These are phyloP conservation scores for Pachyuromys duprasi DNA, from an alignment of 2,797 vertebrate species.

Conservation along the genomic window DNA sequence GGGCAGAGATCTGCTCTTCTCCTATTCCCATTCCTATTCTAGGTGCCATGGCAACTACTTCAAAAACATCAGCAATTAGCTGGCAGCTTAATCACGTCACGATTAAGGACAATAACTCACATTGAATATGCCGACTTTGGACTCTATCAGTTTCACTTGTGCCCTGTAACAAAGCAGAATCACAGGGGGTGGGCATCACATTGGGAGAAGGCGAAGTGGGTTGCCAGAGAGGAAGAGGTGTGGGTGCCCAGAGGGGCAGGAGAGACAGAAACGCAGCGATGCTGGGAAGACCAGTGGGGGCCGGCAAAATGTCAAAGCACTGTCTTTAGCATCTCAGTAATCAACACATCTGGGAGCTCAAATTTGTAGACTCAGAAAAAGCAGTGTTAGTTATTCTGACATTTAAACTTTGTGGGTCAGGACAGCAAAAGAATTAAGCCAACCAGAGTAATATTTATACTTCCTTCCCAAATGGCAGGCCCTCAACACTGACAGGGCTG, in stretches of 20 bases:
- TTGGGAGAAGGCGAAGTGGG: not conserved
- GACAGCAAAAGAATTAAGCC: not conserved
- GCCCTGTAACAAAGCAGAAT: constrained; percentile 76
- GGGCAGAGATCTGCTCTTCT: not conserved
- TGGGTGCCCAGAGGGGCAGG: not conserved
- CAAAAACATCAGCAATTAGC: not conserved
- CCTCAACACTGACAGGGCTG: too few species aligned
- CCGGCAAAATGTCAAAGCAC: not conserved
- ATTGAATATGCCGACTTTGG: constrained; percentile 84
- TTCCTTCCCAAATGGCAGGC: not conserved
- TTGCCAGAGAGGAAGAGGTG: not conserved
- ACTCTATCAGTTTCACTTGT: constrained; percentile 85
- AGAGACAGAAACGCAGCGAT: not conserved
- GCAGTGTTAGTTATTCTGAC: not conserved
- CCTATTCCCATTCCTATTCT: not conserved
- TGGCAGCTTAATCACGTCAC: not conserved
- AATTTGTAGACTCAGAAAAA: not conserved
- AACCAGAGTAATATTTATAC: not conserved
- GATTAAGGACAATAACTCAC: constrained; percentile 80
- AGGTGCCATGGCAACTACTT: not conserved
- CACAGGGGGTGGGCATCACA: not conserved
- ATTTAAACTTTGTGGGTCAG: not conserved
- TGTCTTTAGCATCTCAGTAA: not conserved
- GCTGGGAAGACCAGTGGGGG: not conserved
- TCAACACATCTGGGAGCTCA: not conserved